phyloP scores from a whole-genome alignment of 2,888 invertebrate genomes.

The Trissolcus brochymenae region DNA sequence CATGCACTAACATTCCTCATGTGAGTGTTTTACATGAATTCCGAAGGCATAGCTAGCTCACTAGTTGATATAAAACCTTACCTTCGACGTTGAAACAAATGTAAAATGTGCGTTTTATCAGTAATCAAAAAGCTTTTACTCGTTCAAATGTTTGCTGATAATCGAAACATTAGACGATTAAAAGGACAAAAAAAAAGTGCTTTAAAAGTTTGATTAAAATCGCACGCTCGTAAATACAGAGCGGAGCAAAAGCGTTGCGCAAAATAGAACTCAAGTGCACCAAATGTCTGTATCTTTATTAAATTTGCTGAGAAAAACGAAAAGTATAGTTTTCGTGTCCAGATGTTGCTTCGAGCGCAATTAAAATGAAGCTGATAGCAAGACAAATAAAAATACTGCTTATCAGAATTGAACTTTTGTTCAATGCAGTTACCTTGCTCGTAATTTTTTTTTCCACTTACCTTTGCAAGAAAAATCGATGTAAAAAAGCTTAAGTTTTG shows the following conservation, averaged over 20 bases:
- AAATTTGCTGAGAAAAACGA: constrained; percentile 46
- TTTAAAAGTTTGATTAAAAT: constrained; percentile 43
- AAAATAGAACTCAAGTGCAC: constrained; percentile 40
- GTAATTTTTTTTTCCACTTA: constrained; percentile 22
- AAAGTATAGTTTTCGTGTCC: constrained; percentile 16
- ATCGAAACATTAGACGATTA: constrained; percentile 28
- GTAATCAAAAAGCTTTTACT: constrained; percentile 14
- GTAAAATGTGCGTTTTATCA: constrained; percentile 10
- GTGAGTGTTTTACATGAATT: constrained; percentile 24
- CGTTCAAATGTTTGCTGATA: constrained; percentile 7
- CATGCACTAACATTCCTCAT: constrained; percentile 20
- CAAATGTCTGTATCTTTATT: constrained; percentile 49
- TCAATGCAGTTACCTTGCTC: constrained; percentile 15
- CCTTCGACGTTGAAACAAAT: constrained; percentile 24
- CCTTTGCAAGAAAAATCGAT: constrained; percentile 20
- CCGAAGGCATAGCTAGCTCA: constrained; percentile 14
- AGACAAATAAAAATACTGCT: constrained; percentile 43
- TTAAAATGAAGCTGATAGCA: constrained; percentile 45
- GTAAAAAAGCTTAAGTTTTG: neutral
- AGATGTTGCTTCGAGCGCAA: constrained; percentile 50
- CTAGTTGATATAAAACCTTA: constrained; percentile 16
- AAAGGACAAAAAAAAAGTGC: neutral
- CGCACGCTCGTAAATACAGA: constrained; percentile 20
- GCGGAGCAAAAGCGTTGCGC: neutral
- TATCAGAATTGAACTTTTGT: constrained; percentile 36